Evolutionary conservation across 2,113 vertebrate species (phyloP).

Genomic region (Micronisus gabar): DNA sequence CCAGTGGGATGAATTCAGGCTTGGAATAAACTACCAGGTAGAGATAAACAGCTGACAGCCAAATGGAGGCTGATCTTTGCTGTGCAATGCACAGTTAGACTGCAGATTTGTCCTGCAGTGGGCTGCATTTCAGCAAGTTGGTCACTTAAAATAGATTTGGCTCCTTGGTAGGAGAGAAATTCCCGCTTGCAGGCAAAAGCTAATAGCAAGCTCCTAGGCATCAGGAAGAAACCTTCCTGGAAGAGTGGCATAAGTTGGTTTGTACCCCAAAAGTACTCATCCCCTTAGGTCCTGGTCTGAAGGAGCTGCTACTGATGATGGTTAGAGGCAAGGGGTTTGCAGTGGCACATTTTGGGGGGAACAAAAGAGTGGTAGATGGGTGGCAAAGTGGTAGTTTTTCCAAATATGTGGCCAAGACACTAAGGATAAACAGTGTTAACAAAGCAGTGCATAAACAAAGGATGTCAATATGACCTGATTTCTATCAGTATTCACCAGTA

Average conservation of each 20-base stretch:
- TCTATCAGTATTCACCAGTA: neutral
- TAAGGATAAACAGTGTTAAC: neutral
- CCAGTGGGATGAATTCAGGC: neutral
- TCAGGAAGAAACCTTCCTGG: neutral
- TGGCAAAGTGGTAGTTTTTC: neutral
- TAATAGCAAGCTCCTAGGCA: neutral
- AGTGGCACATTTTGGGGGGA: neutral
- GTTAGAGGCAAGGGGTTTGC: neutral
- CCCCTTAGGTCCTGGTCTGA: neutral
- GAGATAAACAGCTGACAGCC: neutral
- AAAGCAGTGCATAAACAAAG: neutral
- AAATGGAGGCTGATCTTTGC: neutral
- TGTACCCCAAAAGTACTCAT: fast-evolving
- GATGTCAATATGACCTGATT: constrained; percentile 14
- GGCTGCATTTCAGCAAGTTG: neutral
- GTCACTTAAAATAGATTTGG: neutral
- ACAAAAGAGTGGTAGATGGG: neutral
- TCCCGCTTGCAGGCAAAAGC: neutral
- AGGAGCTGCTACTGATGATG: neutral
- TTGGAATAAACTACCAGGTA: neutral
- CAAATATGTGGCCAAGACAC: neutral
- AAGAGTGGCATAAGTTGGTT: neutral
- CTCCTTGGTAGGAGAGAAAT: neutral
- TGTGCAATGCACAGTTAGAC: neutral
- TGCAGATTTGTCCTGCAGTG: neutral